phyloP scores from a whole-genome alignment of 2,888 invertebrate genomes.

The Elmis aenea region DNA sequence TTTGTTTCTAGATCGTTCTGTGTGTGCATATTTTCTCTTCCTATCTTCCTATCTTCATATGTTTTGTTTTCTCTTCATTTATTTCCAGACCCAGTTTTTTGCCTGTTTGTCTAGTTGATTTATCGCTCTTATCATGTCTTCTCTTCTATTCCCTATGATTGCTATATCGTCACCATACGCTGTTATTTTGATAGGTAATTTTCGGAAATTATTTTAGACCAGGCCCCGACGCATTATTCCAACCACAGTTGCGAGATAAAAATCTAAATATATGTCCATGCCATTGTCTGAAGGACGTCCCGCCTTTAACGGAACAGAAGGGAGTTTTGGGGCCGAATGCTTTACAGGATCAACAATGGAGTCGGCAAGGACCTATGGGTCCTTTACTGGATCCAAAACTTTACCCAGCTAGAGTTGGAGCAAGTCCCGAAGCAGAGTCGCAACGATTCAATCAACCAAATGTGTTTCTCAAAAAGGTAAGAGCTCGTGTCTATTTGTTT shows the following conservation, averaged over 20 bases:
- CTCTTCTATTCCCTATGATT: no score
- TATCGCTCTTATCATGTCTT: no score
- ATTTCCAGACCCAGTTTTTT: no score
- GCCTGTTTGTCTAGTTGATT: no score
- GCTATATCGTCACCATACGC: no score
- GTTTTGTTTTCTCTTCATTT: no score
- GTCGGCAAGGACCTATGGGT: conserved; percentile 54
- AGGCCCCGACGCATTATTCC: conserved; percentile 45
- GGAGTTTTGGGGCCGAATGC: conserved; percentile 33
- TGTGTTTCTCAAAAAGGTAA: conserved; percentile 57
- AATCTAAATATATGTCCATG: conserved; percentile 34
- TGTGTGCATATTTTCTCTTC: no score
- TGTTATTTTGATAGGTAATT: no score
- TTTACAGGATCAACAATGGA: conserved; percentile 41
- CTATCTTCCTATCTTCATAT: no score
- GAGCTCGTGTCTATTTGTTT: no score
- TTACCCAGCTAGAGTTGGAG: conserved; percentile 54
- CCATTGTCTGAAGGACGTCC: conserved; percentile 18
- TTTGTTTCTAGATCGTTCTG: no score
- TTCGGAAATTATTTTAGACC: conserved; percentile 49
- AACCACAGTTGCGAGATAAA: conserved; percentile 48
- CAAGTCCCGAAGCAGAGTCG: conserved; percentile 53
- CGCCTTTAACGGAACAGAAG: conserved; percentile 10
- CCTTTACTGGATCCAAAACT: conserved; percentile 58
- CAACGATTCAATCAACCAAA: conserved; percentile 57